Percentiles rank a stretch among this genome's conserved stretches.
Evolutionary conservation across 2,888 invertebrate species (phyloP).

Genomic region (Eretmocerus hayati): DNA sequence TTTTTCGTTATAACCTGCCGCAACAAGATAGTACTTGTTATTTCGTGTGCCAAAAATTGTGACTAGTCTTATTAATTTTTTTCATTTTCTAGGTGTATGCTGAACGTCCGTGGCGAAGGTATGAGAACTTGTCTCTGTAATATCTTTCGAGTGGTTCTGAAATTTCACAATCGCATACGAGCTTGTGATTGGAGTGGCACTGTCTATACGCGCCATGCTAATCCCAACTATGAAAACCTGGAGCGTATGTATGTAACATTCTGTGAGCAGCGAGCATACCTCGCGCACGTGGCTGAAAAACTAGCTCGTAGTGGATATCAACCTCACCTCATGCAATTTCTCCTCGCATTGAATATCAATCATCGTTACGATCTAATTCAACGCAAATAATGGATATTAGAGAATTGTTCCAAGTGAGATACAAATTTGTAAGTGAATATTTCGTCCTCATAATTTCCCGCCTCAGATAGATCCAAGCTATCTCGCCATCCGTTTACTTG

Average conservation of each 20-base stretch:
- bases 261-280: constrained; percentile 54
- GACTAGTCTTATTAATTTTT: constrained; percentile 3
- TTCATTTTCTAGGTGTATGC: constrained; percentile 52
- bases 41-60: too few relatives aligned
- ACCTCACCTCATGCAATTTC: constrained; percentile 58
- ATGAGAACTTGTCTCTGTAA: constrained; percentile 64
- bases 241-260: constrained; percentile 58
- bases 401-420: too few relatives aligned
- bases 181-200: constrained; percentile 53
- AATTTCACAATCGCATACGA: constrained; percentile 59
- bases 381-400: constrained; percentile 21
- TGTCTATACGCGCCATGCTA: background rate
- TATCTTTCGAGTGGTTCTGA: constrained; percentile 65
- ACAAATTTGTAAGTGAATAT: too few relatives aligned
- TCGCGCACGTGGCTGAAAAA: constrained; percentile 58
- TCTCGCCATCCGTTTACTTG: too few relatives aligned
- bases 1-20: too few relatives aligned
- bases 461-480: too few relatives aligned
- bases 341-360: constrained; percentile 62
- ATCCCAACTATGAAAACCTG: constrained; percentile 52
- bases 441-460: too few relatives aligned
- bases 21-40: too few relatives aligned
- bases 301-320: constrained; percentile 62
- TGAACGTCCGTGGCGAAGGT: constrained; percentile 63
- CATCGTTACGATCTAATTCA: constrained; percentile 39